Conservation (phyloP, 2,113 vertebrate species). For the Calidris pygmaea region DNA sequence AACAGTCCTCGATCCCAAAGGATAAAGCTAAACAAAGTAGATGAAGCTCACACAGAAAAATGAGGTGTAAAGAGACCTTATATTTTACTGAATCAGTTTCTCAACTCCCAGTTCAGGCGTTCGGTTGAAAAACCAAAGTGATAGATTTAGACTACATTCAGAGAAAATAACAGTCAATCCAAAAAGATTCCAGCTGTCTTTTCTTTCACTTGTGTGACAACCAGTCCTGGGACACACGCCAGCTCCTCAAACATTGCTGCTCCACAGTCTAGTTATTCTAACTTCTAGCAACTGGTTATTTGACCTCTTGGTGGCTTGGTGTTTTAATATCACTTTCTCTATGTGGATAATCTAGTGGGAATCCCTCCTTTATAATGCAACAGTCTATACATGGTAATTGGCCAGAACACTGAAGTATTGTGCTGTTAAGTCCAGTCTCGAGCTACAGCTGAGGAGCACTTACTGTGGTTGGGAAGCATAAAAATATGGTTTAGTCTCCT, state of each 20-base stretch:
- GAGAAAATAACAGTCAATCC: slow-evolving; percentile 44
- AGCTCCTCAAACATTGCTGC: slow-evolving; percentile 58
- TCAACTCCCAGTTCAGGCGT: background rate
- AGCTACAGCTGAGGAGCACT: slow-evolving; percentile 11
- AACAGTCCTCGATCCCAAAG: slow-evolving; percentile 6
- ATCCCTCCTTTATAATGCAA: slow-evolving; percentile 29
- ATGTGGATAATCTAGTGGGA: slow-evolving; percentile 32
- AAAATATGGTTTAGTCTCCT: background rate
- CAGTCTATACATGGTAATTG: background rate
- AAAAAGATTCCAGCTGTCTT: slow-evolving; percentile 41
- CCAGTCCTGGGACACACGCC: slow-evolving; percentile 62
- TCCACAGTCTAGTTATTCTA: slow-evolving; percentile 57
- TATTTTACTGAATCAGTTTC: slow-evolving; percentile 10
- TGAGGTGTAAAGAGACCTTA: background rate
- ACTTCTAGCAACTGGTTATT: slow-evolving; percentile 70
- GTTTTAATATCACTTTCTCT: slow-evolving; percentile 51
- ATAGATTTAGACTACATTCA: slow-evolving; percentile 21
- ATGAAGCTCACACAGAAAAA: background rate
- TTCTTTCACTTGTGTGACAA: slow-evolving; percentile 44
- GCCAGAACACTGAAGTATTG: slow-evolving; percentile 49
- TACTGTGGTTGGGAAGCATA: background rate
- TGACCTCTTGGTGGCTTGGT: slow-evolving; percentile 66
- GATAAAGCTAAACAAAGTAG: slow-evolving; percentile 4
- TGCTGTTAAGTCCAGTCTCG: background rate
- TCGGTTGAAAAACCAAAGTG: background rate